A percentile compares a stretch with the other conserved stretches of the same genome.
phyloP scores from a whole-genome alignment of 2,888 invertebrate genomes.

The Acleris sparsana region DNA sequence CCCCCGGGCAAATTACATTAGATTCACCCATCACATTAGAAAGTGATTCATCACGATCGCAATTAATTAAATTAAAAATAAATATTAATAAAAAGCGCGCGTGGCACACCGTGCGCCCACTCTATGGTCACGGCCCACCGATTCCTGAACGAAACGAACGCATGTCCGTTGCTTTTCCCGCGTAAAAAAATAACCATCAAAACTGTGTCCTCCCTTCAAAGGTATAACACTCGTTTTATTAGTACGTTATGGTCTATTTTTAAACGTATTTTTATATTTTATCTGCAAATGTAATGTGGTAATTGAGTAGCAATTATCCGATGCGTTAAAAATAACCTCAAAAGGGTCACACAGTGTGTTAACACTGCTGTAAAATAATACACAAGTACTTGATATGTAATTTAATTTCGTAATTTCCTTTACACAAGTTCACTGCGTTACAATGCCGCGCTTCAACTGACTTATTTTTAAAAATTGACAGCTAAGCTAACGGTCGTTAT shows the following conservation, averaged over 20 bases:
- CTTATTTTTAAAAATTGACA: too few relatives aligned
- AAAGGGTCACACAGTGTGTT: slow-evolving; percentile 69
- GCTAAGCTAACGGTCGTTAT: too few relatives aligned
- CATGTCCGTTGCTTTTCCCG: slow-evolving; percentile 55
- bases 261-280: slow-evolving; percentile 17
- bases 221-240: slow-evolving; percentile 19
- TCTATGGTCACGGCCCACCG: slow-evolving; percentile 64
- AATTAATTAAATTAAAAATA: slow-evolving; percentile 75
- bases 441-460: too few relatives aligned
- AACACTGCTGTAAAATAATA: too few relatives aligned
- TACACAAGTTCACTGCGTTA: too few relatives aligned
- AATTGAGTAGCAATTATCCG: slow-evolving; percentile 54
- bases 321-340: slow-evolving; percentile 56
- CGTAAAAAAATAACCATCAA: slow-evolving; percentile 52
- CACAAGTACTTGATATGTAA: too few relatives aligned
- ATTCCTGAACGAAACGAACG: slow-evolving; percentile 54
- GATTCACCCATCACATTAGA: slow-evolving; percentile 35
- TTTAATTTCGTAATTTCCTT: too few relatives aligned
- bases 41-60: slow-evolving; percentile 56
- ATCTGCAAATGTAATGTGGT: slow-evolving; percentile 34
- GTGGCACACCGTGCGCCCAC: slow-evolving; percentile 69
- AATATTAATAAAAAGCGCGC: slow-evolving; percentile 68
- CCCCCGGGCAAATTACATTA: slow-evolving; percentile 31
- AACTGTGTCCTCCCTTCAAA: slow-evolving; percentile 6
- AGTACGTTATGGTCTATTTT: slow-evolving; percentile 45